Conservation (phyloP, 1,140 invertebrate genomes). For the Ericerus pela region DNA sequence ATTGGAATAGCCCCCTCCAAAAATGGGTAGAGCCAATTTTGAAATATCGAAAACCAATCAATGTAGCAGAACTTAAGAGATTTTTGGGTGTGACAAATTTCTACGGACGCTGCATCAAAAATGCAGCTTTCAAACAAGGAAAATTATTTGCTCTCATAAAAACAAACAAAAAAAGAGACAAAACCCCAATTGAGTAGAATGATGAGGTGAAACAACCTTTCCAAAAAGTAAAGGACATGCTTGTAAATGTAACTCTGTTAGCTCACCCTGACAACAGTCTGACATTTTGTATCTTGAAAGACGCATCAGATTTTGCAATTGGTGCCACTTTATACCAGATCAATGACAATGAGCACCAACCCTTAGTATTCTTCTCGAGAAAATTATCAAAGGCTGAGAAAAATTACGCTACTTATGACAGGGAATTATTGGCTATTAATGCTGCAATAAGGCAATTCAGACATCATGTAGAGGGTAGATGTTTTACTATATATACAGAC, state of each 20-base stretch:
- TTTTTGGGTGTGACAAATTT: conserved; percentile 28
- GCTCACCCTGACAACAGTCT: too few relatives aligned
- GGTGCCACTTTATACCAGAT: conserved; percentile 25
- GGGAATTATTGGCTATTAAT: too few relatives aligned
- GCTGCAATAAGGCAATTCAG: too few relatives aligned
- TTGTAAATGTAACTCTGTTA: conserved; percentile 18
- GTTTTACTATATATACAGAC: too few relatives aligned
- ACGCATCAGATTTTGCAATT: conserved; percentile 23
- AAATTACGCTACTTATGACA: too few relatives aligned
- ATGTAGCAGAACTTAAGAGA: conserved; percentile 18
- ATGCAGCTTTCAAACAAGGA: too few relatives aligned
- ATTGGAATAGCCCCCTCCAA: conserved; percentile 23
- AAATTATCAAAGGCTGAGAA: too few relatives aligned
- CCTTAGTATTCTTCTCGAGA: too few relatives aligned
- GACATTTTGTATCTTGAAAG: too few relatives aligned
- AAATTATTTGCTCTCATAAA: conserved; percentile 16
- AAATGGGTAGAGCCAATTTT: conserved; percentile 22
- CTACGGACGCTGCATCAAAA: conserved; percentile 24
- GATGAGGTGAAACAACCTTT: conserved; percentile 17
- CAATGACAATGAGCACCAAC: too few relatives aligned
- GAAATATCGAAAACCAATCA: conserved; percentile 22
- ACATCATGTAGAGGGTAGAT: too few relatives aligned
- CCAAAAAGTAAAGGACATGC: conserved; percentile 20
- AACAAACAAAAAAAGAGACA: neutral
- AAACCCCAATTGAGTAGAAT: conserved; percentile 11